Evolutionary conservation across 2,888 invertebrate species (phyloP), one percentile per base, ranked within the genome.

Genomic region (Brachypalpus laphriformis): DNA sequence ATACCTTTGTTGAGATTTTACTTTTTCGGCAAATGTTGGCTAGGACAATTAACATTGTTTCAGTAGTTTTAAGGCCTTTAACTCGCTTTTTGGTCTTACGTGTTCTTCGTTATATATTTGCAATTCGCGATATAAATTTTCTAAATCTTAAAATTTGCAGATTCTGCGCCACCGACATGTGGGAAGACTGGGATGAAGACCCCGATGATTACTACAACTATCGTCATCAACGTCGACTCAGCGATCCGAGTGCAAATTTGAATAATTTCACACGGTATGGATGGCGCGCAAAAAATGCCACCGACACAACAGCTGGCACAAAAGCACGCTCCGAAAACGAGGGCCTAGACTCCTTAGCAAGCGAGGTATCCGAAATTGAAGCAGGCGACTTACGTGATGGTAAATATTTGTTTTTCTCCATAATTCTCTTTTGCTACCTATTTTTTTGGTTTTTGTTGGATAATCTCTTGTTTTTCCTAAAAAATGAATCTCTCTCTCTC

Each of bases 301-400:
- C 89, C 61, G 92, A 93, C 14, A 94, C 95, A 89, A 94, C 96
- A 0, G 92, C 93, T 5, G 95, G 95, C 89, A 95, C 96, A 82
- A 95, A 95, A 86, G 96, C 97, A 40, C 94, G 97, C 87, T 98
- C 98, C 31, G 98, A 98, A 93, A 96, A 97, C 91, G 98, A 97
- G 92, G 97, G 97, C 0, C 94, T 98, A 56, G 98, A 98, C 93
- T 95, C 94, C 31, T 94, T 97, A 91, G 96, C 95, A 83, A 95
- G 95, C 91, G 97, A 97, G 49, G 94, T 97, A 66, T 96, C 95
- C 45, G 98, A 98, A 93, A 98, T 98, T 87, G 98, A 98, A 93
- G 98, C 98, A 31, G 97, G 97, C 7, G 98, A 98, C 92, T 94
- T 98, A 87, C 94, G 97, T 92, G 97, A 98, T 92, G 98, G 97